phyloP scores from a whole-genome alignment of 2,888 invertebrate species.

The Dexiosoma caninum region DNA sequence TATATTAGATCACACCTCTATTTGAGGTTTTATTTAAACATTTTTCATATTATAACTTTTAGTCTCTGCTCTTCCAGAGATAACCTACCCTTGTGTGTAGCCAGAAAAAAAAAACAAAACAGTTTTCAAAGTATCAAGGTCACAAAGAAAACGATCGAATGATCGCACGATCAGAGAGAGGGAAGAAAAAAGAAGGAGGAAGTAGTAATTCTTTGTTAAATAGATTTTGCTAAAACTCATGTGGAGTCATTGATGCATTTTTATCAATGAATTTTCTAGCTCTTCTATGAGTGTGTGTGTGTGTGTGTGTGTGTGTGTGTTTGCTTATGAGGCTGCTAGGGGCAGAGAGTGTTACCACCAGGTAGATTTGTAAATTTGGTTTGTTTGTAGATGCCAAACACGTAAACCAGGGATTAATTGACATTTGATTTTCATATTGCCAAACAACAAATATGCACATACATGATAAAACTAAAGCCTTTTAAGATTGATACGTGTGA shows the following conservation, averaged over 20 bases:
- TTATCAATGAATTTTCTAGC: constrained; percentile 40
- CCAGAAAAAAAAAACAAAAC: constrained; percentile 11
- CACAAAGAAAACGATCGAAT: constrained; percentile 20
- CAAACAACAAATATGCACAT: not conserved
- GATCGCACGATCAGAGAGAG: no score
- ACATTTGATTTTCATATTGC: constrained; percentile 59
- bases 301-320: not conserved
- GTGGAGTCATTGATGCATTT: constrained; percentile 62
- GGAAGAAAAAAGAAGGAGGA: constrained; percentile 20
- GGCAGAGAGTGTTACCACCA: constrained; percentile 12
- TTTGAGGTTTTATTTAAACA: constrained; percentile 69
- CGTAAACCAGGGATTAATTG: constrained; percentile 58
- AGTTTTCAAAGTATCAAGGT: constrained; percentile 14
- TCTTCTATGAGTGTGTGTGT: not conserved
- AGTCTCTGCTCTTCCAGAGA: not conserved
- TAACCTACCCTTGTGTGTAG: constrained; percentile 25
- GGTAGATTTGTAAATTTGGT: constrained; percentile 55
- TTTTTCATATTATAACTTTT: not conserved
- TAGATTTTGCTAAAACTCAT: constrained; percentile 45
- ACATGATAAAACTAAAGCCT: constrained; percentile 32
- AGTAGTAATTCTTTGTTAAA: constrained; percentile 51
- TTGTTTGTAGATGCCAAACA: not conserved
- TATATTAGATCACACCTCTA: constrained; percentile 73
- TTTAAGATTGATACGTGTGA: constrained; percentile 58
- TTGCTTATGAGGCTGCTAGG: no score